A percentile compares a stretch with the other conserved stretches of the same genome.
Evolutionary conservation across 2,888 invertebrate genomes (phyloP).

Genomic region (Notodromas monacha): DNA sequence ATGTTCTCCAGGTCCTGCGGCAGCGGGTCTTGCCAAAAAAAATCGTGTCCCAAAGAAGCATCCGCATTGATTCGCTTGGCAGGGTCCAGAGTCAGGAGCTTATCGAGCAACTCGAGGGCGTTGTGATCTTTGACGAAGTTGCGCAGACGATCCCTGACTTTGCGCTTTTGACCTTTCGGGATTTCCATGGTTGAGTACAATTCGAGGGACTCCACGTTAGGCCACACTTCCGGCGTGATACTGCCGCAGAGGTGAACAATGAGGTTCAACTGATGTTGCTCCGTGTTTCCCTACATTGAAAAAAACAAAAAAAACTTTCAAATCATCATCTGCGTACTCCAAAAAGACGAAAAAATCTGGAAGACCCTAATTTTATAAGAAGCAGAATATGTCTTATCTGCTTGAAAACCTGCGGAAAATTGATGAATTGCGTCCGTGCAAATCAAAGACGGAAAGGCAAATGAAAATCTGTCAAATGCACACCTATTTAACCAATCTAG

Average conservation of each 20-base stretch:
- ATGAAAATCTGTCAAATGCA: no score
- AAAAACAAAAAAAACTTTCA: constrained; percentile 5
- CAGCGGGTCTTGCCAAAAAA: constrained; percentile 94
- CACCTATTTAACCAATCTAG: no score
- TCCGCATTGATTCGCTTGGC: constrained; percentile 57
- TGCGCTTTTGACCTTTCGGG: constrained; percentile 40
- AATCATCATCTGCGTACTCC: neutral
- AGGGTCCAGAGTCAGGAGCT: constrained; percentile 63
- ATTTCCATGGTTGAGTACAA: constrained; percentile 58
- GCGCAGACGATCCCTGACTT: constrained; percentile 45
- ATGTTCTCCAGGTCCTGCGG: constrained; percentile 64
- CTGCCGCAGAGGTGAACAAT: constrained; percentile 89
- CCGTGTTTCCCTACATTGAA: constrained; percentile 63
- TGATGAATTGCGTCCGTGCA: no score
- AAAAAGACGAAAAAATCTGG: neutral
- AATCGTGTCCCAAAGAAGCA: constrained; percentile 76
- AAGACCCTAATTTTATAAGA: no score
- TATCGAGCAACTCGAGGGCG: constrained; percentile 72
- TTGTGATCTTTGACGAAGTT: constrained; percentile 66
- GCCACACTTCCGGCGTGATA: constrained; percentile 72
- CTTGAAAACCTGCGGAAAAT: no score
- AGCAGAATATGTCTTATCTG: no score
- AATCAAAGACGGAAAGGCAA: no score
- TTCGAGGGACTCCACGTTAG: constrained; percentile 59
- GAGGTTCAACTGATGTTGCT: constrained; percentile 71